Percentiles rank a stretch among this genome's conserved stretches.
Evolutionary conservation across 2,113 vertebrate genomes (phyloP).

Genomic region (Apaloderma vittatum): DNA sequence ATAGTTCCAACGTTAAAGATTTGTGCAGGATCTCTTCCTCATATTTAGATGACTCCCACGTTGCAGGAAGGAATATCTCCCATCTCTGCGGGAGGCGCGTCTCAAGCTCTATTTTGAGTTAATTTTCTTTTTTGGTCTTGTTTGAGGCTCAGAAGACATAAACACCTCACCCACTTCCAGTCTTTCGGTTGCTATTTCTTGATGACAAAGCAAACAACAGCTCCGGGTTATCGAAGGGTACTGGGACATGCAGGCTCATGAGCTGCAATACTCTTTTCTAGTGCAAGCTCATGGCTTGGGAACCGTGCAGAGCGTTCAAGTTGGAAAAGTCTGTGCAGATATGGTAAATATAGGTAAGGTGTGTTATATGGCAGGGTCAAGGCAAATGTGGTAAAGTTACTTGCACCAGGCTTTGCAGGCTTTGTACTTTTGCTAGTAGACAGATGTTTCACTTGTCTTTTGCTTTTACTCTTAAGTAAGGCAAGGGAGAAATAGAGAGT

Average conservation of each 20-base stretch:
- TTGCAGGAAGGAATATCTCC: conserved; percentile 1
- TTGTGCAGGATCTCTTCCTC: background rate
- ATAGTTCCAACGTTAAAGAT: conserved; percentile 15
- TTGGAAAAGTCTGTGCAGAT: background rate
- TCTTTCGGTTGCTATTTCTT: background rate
- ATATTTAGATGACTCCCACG: background rate
- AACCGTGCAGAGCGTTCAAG: background rate
- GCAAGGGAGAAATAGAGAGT: background rate
- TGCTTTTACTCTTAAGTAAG: background rate
- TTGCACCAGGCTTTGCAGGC: background rate
- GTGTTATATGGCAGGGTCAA: background rate
- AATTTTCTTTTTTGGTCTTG: background rate
- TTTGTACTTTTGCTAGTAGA: background rate
- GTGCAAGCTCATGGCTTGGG: background rate
- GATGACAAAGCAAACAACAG: conserved; percentile 10
- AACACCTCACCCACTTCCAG: conserved; percentile 54
- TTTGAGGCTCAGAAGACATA: conserved; percentile 17
- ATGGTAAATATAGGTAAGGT: background rate
- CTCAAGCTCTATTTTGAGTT: conserved; percentile 60
- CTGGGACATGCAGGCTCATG: background rate
- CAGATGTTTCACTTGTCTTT: background rate
- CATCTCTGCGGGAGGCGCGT: background rate
- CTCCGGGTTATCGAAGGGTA: conserved; percentile 33
- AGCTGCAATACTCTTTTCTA: background rate
- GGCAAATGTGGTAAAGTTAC: background rate